These are phyloP conservation scores for Oikopleura dioica DNA, from an alignment of 23 tunicate species.

Conservation along the genomic window DNA sequence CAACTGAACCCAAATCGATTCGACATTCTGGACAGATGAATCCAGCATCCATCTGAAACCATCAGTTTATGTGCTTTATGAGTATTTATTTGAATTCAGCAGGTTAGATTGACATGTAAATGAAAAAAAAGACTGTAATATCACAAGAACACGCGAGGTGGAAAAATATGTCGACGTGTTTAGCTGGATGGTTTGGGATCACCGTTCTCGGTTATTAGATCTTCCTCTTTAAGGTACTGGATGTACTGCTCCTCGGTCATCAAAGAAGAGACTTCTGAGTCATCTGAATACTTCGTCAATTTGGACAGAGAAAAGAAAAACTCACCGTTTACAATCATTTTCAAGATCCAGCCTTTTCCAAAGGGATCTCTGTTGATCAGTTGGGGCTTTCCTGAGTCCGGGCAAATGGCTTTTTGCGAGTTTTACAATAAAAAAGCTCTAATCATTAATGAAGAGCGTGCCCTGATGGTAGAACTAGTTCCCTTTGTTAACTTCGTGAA, in stretches of 20 bases:
- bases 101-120: too few species aligned
- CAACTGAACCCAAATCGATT: neutral
- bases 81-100: too few species aligned
- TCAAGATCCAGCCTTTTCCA: constrained; percentile 3
- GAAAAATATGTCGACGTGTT: too few species aligned
- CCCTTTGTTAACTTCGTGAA: too few species aligned
- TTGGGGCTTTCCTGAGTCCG: neutral
- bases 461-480: too few species aligned
- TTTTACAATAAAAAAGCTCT: too few species aligned
- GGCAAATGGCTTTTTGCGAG: neutral
- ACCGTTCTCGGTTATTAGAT: neutral
- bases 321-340: neutral
- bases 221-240: neutral
- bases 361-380: neutral
- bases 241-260: neutral
- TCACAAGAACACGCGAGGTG: too few species aligned
- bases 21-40: constrained; percentile 5
- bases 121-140: too few species aligned
- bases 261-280: neutral
- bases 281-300: neutral
- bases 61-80: too few species aligned
- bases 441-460: too few species aligned
- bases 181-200: neutral
- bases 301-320: neutral
- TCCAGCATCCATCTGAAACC: too few species aligned